A percentile compares a stretch with the other conserved stretches of the same genome.
phyloP scores from a whole-genome alignment of 2,113 vertebrate genomes.

The Sigmodon hispidus region DNA sequence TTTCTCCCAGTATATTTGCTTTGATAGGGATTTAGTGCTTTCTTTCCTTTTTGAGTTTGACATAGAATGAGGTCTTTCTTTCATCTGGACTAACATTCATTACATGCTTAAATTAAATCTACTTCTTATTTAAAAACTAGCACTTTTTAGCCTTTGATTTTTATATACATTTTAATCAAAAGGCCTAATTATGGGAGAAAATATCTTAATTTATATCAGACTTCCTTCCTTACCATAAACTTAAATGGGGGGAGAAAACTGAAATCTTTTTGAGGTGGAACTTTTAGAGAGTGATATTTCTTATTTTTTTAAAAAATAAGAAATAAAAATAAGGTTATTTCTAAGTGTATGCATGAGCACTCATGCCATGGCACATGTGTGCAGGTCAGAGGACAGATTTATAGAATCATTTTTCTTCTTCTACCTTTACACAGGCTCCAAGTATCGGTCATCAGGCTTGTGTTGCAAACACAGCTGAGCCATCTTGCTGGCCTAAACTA shows the following conservation, averaged over 20 bases:
- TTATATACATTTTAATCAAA: background rate
- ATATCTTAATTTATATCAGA: background rate
- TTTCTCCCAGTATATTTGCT: background rate
- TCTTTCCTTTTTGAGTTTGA: background rate
- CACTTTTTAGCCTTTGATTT: background rate
- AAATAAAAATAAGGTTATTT: background rate
- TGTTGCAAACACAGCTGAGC: background rate
- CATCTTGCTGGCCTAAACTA: background rate
- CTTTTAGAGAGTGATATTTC: background rate
- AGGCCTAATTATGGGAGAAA: background rate
- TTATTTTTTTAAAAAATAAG: background rate
- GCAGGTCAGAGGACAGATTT: background rate
- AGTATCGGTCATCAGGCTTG: background rate
- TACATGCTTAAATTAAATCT: slow-evolving; percentile 9
- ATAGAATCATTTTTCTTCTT: background rate
- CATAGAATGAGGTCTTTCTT: background rate
- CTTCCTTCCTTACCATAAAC: background rate
- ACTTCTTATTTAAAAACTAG: background rate
- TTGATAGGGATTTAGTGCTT: background rate
- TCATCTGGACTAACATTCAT: background rate
- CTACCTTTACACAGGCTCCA: background rate
- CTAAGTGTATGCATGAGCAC: no score
- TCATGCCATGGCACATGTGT: background rate
- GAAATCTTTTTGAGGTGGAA: background rate
- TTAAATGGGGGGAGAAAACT: background rate